Conservation (phyloP, 64 coral and sea anemone genomes). For the Montipora cactus region DNA sequence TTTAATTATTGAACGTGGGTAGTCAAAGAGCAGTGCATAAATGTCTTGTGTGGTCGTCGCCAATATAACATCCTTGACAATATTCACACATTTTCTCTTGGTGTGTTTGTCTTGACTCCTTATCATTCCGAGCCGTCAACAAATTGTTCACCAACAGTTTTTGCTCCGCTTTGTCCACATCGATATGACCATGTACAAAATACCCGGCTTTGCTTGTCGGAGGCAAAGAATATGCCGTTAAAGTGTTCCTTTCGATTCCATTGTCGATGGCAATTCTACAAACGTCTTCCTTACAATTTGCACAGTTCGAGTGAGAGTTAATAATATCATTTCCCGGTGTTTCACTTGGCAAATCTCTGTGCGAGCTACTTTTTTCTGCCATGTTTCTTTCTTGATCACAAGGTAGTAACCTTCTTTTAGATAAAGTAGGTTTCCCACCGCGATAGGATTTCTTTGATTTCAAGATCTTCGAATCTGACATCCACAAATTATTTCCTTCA, state of each 20-base stretch:
- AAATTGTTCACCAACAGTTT: background rate
- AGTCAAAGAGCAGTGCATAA: conserved; percentile 22
- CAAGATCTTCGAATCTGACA: background rate
- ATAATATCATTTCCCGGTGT: background rate
- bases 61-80: background rate
- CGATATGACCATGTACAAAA: background rate
- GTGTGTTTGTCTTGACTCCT: background rate
- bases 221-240: background rate
- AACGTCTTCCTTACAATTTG: background rate
- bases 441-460: background rate
- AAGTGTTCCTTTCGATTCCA: background rate
- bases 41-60: background rate
- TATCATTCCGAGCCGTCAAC: background rate
- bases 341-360: background rate
- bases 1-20: no score
- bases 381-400: background rate
- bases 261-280: background rate
- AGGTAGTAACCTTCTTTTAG: background rate
- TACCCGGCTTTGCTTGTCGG: background rate
- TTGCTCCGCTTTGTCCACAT: background rate
- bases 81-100: background rate
- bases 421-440: background rate
- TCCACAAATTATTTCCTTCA: background rate
- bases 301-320: background rate
- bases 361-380: background rate